These are phyloP conservation scores for Pachyramphus minor DNA, from an alignment of 2,113 vertebrate genomes.

Conservation along the genomic window DNA sequence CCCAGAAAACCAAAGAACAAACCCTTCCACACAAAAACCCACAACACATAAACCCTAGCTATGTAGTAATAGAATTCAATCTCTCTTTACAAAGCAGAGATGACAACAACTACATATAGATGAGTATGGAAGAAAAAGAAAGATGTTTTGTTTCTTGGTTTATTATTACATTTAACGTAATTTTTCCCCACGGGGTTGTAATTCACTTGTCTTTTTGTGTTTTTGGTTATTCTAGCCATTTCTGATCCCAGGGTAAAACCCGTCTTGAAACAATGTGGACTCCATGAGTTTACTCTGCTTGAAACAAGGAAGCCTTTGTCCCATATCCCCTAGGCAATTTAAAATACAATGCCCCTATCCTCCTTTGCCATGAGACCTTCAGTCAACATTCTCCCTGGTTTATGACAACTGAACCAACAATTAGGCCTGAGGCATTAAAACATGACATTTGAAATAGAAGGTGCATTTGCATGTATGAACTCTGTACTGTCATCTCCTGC, in stretches of 20 bases:
- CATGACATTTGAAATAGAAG: slow-evolving; percentile 33
- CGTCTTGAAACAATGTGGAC: slow-evolving; percentile 23
- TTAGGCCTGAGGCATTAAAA: slow-evolving; percentile 47
- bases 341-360: neutral
- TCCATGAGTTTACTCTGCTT: slow-evolving; percentile 23
- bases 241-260: neutral
- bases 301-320: slow-evolving; percentile 50
- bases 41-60: neutral
- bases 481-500: neutral
- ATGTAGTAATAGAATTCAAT: neutral
- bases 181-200: neutral
- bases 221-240: neutral
- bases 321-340: neutral
- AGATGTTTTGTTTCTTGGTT: neutral
- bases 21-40: accelerated
- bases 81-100: neutral
- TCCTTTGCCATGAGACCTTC: slow-evolving; percentile 38
- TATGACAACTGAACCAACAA: slow-evolving; percentile 44
- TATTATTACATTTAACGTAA: neutral
- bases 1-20: neutral
- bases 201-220: neutral
- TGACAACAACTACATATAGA: neutral
- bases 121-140: slow-evolving; percentile 2
- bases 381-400: slow-evolving; percentile 28
- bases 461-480: neutral